These are phyloP conservation scores for Microctenopoma steveboyesi DNA, from an alignment of 2,797 vertebrate genomes.

Conservation along the genomic window DNA sequence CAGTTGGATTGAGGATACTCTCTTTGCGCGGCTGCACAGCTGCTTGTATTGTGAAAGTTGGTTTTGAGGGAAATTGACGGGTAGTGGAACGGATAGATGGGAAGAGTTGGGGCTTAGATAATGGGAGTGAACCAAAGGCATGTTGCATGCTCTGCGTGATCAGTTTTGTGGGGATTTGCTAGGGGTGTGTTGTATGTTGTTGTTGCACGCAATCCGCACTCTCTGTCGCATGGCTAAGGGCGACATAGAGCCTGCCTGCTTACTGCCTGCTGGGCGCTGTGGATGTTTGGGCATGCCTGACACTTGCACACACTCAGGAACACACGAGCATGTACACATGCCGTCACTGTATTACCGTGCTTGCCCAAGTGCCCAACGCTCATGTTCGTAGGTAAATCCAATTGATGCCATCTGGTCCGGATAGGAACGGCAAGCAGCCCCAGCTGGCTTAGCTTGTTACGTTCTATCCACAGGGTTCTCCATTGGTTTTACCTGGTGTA, in stretches of 20 bases:
- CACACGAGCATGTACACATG: slow-evolving; percentile 62
- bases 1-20: slow-evolving; percentile 80
- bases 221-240: slow-evolving; percentile 77
- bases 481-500: slow-evolving; percentile 77
- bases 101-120: slow-evolving; percentile 51
- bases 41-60: slow-evolving; percentile 78
- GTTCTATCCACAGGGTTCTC: slow-evolving; percentile 75
- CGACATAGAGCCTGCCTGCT: slow-evolving; percentile 45
- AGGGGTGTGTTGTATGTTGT: slow-evolving; percentile 32
- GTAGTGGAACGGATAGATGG: slow-evolving; percentile 44
- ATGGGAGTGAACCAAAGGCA: slow-evolving; percentile 58
- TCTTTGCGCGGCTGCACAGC: slow-evolving; percentile 83
- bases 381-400: slow-evolving; percentile 78
- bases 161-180: slow-evolving; percentile 33
- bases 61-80: slow-evolving; percentile 54
- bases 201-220: slow-evolving; percentile 67
- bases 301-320: slow-evolving; percentile 72
- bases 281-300: slow-evolving; percentile 73
- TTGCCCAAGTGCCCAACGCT: slow-evolving; percentile 81
- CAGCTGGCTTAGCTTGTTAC: slow-evolving; percentile 48
- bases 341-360: slow-evolving; percentile 67
- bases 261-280: slow-evolving; percentile 65
- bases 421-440: slow-evolving; percentile 64
- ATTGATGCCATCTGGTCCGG: slow-evolving; percentile 67
- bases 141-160: slow-evolving; percentile 70